Percentiles rank a stretch among this genome's conserved stretches.
Conservation (phyloP, 2,113 vertebrate species). For the Azemiops feae region DNA sequence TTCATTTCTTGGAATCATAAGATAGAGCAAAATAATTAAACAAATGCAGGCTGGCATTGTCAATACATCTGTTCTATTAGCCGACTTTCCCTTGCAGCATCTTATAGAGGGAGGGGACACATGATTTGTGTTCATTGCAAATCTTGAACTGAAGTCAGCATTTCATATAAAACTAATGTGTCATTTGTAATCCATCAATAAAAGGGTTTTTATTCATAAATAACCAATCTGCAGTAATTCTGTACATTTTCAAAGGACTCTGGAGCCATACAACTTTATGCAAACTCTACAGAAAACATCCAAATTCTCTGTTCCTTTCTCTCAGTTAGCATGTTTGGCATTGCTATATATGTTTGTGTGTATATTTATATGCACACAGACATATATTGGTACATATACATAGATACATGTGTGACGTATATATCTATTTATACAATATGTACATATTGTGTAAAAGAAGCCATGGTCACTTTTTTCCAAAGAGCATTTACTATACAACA, state of each 20-base stretch:
- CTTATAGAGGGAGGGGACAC: neutral
- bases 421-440: constrained; percentile 74
- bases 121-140: neutral
- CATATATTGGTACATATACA: constrained; percentile 78
- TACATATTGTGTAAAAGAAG: constrained; percentile 89
- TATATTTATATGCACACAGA: constrained; percentile 65
- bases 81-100: neutral
- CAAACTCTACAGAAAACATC: constrained; percentile 94
- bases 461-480: constrained; percentile 81
- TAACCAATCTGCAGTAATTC: constrained; percentile 76
- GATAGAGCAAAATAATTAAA: neutral
- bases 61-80: neutral
- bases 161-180: constrained; percentile 14
- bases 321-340: constrained; percentile 84
- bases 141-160: neutral
- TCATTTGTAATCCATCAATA: constrained; percentile 66
- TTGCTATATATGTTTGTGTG: neutral
- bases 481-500: constrained; percentile 89
- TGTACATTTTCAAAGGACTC: constrained; percentile 88
- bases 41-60: neutral
- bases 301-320: constrained; percentile 77
- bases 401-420: constrained; percentile 74
- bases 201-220: constrained; percentile 86
- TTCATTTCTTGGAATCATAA: neutral
- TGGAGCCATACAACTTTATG: constrained; percentile 75